A percentile compares a stretch with the other conserved stretches of the same genome.
Conservation (phyloP, 2,113 vertebrate species). For the Circaetus cinerascens region DNA sequence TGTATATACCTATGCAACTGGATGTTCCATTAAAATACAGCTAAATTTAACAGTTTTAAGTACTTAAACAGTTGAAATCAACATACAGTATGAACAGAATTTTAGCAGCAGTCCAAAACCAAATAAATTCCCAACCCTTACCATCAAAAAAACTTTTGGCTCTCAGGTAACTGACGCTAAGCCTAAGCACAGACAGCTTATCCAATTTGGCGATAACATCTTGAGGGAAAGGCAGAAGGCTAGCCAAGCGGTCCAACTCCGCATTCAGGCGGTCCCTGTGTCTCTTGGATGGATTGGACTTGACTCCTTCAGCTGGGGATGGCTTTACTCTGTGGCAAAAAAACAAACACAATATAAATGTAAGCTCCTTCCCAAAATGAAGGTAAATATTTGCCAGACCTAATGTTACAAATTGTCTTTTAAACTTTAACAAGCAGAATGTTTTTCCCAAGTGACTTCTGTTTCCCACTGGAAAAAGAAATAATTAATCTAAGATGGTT, state of each 20-base stretch:
- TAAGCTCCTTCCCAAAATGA: background rate
- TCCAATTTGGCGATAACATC: slow-evolving; percentile 86
- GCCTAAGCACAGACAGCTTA: slow-evolving; percentile 85
- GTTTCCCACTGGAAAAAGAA: background rate
- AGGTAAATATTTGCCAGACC: background rate
- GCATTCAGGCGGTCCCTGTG: slow-evolving; percentile 85
- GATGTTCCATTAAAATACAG: background rate
- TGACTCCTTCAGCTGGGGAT: slow-evolving; percentile 74
- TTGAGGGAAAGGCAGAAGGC: slow-evolving; percentile 83
- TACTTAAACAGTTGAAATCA: background rate
- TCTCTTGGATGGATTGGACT: slow-evolving; percentile 87
- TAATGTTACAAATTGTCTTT: background rate
- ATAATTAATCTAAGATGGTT: background rate
- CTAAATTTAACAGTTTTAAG: slow-evolving; percentile 3
- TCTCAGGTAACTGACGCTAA: slow-evolving; percentile 87
- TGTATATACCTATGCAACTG: background rate
- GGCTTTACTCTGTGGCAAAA: slow-evolving; percentile 72
- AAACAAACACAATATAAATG: background rate
- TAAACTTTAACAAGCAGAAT: background rate
- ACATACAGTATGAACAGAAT: background rate
- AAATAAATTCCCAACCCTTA: slow-evolving; percentile 67
- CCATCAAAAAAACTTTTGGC: slow-evolving; percentile 87
- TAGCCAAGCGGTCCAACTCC: slow-evolving; percentile 83
- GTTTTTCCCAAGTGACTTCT: background rate
- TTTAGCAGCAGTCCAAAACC: background rate